Evolutionary conservation across 2,113 vertebrate species (phyloP).

Genomic region (Baryphthengus martii): DNA sequence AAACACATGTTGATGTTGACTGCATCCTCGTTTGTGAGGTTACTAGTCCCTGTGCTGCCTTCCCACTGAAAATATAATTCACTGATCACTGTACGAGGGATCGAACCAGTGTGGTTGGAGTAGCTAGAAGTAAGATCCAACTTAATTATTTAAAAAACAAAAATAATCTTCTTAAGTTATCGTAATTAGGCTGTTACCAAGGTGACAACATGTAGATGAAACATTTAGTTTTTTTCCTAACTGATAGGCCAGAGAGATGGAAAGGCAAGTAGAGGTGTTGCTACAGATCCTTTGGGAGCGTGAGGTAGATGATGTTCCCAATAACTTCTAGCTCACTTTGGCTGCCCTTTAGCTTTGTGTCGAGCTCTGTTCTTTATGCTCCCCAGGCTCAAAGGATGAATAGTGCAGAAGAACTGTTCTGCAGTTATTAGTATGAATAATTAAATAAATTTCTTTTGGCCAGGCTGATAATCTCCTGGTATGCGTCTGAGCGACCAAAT

Average conservation of each 20-base stretch:
- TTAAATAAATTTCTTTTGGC: background rate
- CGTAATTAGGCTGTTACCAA: background rate
- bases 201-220: background rate
- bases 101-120: background rate
- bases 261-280: background rate
- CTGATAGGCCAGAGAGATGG: background rate
- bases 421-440: background rate
- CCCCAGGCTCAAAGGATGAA: background rate
- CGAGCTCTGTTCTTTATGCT: background rate
- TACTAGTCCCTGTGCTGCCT: background rate
- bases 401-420: background rate
- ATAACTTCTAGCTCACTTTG: background rate
- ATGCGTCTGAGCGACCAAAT: background rate
- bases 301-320: background rate
- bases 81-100: background rate
- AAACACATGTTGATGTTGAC: accelerated
- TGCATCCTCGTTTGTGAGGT: background rate
- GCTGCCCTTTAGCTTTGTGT: background rate
- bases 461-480: background rate
- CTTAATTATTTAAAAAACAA: background rate
- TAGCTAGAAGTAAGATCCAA: background rate
- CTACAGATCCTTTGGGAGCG: background rate
- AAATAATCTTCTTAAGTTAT: background rate
- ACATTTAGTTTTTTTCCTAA: background rate
- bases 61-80: background rate